A percentile compares a stretch with the other conserved stretches of the same genome.
Evolutionary conservation across 2,797 vertebrate genomes (phyloP).

Genomic region (Amniataba percoides): DNA sequence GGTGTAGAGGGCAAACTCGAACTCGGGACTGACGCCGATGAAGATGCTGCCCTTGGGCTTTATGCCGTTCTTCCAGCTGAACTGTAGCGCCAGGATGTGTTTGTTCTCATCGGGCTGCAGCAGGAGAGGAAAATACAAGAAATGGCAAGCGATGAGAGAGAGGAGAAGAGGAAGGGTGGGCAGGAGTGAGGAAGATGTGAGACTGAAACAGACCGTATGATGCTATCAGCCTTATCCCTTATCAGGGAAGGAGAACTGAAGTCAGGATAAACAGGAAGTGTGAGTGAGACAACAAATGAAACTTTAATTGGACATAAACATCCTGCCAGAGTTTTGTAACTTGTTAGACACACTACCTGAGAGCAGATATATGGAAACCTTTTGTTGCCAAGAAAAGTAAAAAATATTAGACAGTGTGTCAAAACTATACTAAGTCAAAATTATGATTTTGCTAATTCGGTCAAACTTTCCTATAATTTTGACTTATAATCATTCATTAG

Average conservation of each 20-base stretch:
- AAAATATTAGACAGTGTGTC: too few species aligned
- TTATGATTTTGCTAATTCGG: too few species aligned
- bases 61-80: slow-evolving; percentile 89
- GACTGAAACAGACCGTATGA: background rate
- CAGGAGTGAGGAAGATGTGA: background rate
- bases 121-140: background rate
- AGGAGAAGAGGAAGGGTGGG: background rate
- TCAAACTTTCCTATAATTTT: too few species aligned
- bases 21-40: slow-evolving; percentile 88
- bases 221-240: background rate
- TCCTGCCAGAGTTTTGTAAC: background rate
- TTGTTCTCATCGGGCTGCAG: slow-evolving; percentile 87
- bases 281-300: background rate
- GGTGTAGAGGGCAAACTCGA: slow-evolving; percentile 88
- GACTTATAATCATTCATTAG: too few species aligned
- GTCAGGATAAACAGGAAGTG: background rate
- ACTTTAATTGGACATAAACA: background rate
- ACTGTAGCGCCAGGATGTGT: slow-evolving; percentile 88
- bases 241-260: background rate
- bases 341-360: background rate
- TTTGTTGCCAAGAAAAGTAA: too few species aligned
- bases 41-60: slow-evolving; percentile 90
- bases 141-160: background rate
- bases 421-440: background rate
- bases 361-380: background rate